These are phyloP conservation scores for Psilopsiagon aurifrons DNA, from an alignment of 2,113 vertebrate species.

Conservation along the genomic window DNA sequence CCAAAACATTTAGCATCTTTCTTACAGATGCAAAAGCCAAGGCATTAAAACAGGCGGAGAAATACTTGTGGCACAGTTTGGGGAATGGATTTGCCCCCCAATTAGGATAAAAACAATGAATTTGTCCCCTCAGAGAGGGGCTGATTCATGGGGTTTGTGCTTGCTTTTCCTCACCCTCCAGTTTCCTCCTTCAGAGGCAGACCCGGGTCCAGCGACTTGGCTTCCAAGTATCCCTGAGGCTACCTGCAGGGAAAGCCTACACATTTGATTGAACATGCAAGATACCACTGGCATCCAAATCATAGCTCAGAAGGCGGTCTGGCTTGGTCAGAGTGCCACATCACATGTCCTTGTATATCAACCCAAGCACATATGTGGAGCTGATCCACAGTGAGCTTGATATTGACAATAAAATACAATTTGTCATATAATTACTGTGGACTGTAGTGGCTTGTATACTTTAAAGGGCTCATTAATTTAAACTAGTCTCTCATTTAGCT, in stretches of 20 bases:
- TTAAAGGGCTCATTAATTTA: constrained; percentile 14
- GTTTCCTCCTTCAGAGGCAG: background rate
- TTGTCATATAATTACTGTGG: background rate
- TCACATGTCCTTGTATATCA: background rate
- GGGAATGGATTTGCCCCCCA: background rate
- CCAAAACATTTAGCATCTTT: fast-evolving
- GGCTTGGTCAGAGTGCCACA: background rate
- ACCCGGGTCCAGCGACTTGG: background rate
- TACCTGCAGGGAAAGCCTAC: background rate
- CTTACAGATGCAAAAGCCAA: background rate
- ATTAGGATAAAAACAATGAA: background rate
- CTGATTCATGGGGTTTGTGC: background rate
- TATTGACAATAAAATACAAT: background rate
- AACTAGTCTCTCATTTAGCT: background rate
- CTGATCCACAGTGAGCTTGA: fast-evolving
- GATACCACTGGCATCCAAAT: background rate
- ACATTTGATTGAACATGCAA: background rate
- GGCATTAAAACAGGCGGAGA: background rate
- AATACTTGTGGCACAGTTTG: background rate
- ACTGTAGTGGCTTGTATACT: background rate
- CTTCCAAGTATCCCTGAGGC: fast-evolving
- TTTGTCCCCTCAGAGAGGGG: background rate
- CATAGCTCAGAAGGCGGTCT: background rate
- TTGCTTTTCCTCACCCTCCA: background rate
- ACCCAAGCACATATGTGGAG: fast-evolving